These are phyloP conservation scores for Lycocerus yunnanus DNA, from an alignment of 2,888 invertebrate genomes.

Conservation along the genomic window DNA sequence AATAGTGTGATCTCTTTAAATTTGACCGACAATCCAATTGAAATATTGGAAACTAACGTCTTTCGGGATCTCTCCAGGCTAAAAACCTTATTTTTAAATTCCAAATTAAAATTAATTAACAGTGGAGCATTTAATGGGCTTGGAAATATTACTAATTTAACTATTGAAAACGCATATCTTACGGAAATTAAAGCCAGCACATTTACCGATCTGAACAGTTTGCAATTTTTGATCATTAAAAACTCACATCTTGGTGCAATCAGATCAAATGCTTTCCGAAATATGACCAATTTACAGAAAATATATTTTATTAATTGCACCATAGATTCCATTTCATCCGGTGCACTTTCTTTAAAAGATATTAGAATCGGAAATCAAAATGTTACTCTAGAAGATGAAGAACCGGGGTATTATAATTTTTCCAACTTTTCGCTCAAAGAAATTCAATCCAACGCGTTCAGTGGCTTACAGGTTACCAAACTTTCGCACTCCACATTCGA, in stretches of 20 bases:
- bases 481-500: not conserved
- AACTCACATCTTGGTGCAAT: not conserved
- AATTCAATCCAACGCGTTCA: not conserved
- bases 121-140: not conserved
- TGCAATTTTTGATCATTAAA: not conserved
- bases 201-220: not conserved
- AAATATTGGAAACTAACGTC: not conserved
- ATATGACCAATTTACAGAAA: not conserved
- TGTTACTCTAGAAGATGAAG: not conserved
- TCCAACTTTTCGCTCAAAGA: not conserved
- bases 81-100: not conserved
- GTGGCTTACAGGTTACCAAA: not conserved
- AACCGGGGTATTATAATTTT: no score
- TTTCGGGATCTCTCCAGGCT: not conserved
- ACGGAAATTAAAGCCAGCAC: not conserved
- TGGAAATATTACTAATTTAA: not conserved
- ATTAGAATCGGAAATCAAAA: not conserved
- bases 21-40: not conserved
- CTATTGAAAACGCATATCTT: not conserved
- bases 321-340: not conserved
- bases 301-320: not conserved
- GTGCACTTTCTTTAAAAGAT: not conserved
- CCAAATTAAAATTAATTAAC: not conserved
- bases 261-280: not conserved
- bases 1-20: not conserved